phyloP scores from a whole-genome alignment of 2,113 vertebrate genomes.

The Scytalopus superciliaris region DNA sequence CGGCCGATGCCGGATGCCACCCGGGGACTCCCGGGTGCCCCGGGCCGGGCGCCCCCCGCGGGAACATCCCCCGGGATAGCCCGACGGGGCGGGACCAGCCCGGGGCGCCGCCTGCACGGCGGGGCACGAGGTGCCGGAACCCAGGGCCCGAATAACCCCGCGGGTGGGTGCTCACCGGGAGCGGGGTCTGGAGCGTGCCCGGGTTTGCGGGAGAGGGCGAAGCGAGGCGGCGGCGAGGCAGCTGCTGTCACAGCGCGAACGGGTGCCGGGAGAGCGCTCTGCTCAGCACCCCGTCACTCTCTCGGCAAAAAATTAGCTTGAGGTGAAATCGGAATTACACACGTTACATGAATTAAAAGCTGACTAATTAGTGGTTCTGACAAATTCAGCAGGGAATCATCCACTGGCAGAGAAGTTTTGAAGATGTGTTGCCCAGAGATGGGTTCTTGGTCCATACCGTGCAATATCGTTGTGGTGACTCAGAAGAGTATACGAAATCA shows the following conservation, averaged over 20 bases:
- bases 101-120: neutral
- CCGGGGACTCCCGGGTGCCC: neutral
- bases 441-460: neutral
- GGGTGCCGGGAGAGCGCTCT: rapidly evolving
- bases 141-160: no score
- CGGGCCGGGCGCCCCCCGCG: no score
- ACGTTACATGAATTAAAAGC: neutral
- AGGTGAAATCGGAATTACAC: neutral
- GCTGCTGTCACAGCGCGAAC: rapidly evolving
- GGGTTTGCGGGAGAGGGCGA: neutral
- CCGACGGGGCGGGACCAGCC: neutral
- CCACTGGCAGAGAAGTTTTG: neutral
- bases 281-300: neutral
- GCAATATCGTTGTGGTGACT: neutral
- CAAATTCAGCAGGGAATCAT: neutral
- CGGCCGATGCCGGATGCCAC: neutral
- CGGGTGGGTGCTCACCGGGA: neutral
- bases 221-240: rapidly evolving
- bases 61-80: neutral
- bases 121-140: rapidly evolving
- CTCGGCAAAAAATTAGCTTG: neutral
- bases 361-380: neutral
- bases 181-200: rapidly evolving
- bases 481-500: neutral
- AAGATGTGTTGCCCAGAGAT: neutral